Evolutionary conservation across 2,888 invertebrate genomes (phyloP), one percentile per base, ranked within the genome.

Genomic region (Stomorhina lunata): DNA sequence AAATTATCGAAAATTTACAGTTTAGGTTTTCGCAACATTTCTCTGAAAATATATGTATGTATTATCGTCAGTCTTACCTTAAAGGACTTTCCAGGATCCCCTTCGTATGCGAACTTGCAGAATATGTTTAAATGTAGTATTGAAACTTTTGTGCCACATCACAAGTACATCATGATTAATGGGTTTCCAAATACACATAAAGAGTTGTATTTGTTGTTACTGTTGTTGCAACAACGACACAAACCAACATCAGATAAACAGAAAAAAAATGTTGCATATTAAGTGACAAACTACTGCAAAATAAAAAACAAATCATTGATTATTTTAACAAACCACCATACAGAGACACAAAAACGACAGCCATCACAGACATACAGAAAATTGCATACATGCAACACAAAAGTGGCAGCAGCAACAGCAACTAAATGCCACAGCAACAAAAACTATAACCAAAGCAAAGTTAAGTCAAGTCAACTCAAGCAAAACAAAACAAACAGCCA

Each of bases 251-350:
- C 53, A 43, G 55, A 43, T 29, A 73, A 61, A 48, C 43, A 37
- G 10, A 34, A 78, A 76, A 73, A 73, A 79, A 72, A 68, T 66
- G 76, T 77, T 83, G 80, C 80, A 83, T 83, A 83, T 77, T 77
- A 80, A 83, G 83, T 83, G 83, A 83, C 83, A 83, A 83, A 80
- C 83, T 80, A 83, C 80, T 83, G 83, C 83, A 77, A 83, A 76
- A 83, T 80, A 83, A 83, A 81, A 82, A 77, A 81, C 72, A 77
- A 80, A 83, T 80, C 75, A 69, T 81, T 79, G 81, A 78, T 79
- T 80, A 82, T 82, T 82, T 81, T 61, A 72, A 72, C 66, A 78
- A 81, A 71, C 76, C 40, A 65, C 37, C 32, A 71, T 59, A 75
- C 72, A 63, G 59, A 71, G 27, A 37, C 15, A 61, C 29, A 63